Percentiles rank a stretch among this genome's conserved stretches.
Evolutionary conservation across 2,888 invertebrate species (phyloP).

Genomic region (Prosopocoilus inquinatus): DNA sequence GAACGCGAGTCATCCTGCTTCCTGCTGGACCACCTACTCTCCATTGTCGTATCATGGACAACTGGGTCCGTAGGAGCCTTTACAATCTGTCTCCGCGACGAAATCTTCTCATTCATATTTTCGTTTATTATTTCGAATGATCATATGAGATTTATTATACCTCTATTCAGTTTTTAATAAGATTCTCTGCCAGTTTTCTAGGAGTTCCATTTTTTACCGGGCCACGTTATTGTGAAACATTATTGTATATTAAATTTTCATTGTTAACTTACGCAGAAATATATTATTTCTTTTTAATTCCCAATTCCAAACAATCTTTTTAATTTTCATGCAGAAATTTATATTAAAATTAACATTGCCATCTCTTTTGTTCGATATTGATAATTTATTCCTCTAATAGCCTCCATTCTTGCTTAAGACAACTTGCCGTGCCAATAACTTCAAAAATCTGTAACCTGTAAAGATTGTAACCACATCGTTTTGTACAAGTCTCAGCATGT

Average conservation of each 20-base stretch:
- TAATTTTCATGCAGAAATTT: too few relatives aligned
- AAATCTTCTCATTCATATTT: conserved; percentile 20
- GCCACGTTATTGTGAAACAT: neutral
- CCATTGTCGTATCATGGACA: conserved; percentile 20
- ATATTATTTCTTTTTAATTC: neutral
- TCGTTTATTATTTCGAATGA: conserved; percentile 18
- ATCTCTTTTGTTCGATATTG: too few relatives aligned
- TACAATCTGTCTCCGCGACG: conserved; percentile 18
- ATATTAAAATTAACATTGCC: too few relatives aligned
- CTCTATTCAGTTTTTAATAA: conserved; percentile 23
- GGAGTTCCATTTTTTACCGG: conserved; percentile 3
- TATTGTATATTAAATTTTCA: neutral
- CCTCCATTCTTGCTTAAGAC: too few relatives aligned
- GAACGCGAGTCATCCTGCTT: conserved; percentile 26
- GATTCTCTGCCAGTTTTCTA: conserved; percentile 18
- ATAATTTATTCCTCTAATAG: too few relatives aligned
- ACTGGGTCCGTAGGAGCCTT: conserved; percentile 16
- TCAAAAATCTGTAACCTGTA: too few relatives aligned
- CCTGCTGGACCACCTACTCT: conserved; percentile 30
- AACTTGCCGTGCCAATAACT: too few relatives aligned
- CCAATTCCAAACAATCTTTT: too few relatives aligned
- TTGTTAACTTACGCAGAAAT: conserved; percentile 1
- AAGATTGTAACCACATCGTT: too few relatives aligned
- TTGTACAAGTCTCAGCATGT: too few relatives aligned
- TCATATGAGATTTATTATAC: conserved; percentile 19